Conservation (phyloP, 2,888 invertebrate genomes). For the Cantharis rufa region DNA sequence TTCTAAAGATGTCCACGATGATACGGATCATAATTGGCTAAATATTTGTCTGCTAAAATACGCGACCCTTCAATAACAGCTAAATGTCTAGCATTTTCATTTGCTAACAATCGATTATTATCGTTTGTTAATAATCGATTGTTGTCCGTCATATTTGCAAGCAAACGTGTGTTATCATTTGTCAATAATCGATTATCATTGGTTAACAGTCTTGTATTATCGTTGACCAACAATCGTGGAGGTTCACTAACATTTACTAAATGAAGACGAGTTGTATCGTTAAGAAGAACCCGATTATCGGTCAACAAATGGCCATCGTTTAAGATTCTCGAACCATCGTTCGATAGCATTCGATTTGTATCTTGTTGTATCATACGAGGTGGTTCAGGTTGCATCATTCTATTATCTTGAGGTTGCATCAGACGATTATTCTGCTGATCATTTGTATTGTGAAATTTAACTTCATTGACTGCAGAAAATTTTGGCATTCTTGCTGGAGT, state of each 20-base stretch:
- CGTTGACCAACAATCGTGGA: conserved; percentile 48
- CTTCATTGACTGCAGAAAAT: conserved; percentile 38
- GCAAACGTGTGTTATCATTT: conserved; percentile 42
- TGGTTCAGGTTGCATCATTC: conserved; percentile 48
- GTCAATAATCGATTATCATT: conserved; percentile 38
- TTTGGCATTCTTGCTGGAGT: conserved; percentile 40
- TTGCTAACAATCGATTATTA: conserved; percentile 43
- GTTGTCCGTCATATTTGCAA: conserved; percentile 47
- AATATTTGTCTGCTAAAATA: conserved; percentile 54
- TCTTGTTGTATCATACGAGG: conserved; percentile 46
- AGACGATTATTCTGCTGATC: conserved; percentile 41
- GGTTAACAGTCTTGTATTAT: conserved; percentile 45
- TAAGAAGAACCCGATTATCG: conserved; percentile 35
- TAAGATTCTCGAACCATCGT: conserved; percentile 34
- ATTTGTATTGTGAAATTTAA: conserved; percentile 37
- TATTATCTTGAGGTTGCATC: conserved; percentile 45
- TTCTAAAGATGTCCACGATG: conserved; percentile 52
- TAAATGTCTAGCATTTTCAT: conserved; percentile 50
- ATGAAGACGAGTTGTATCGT: conserved; percentile 46
- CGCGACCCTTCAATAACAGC: conserved; percentile 50
- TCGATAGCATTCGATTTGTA: conserved; percentile 37
- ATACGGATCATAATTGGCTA: conserved; percentile 55
- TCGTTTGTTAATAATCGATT: conserved; percentile 42
- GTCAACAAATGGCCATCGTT: conserved; percentile 45
- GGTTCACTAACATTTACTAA: conserved; percentile 51